These are phyloP conservation scores for Itoplectis maculator DNA, from an alignment of 2,888 invertebrate genomes.

Conservation along the genomic window DNA sequence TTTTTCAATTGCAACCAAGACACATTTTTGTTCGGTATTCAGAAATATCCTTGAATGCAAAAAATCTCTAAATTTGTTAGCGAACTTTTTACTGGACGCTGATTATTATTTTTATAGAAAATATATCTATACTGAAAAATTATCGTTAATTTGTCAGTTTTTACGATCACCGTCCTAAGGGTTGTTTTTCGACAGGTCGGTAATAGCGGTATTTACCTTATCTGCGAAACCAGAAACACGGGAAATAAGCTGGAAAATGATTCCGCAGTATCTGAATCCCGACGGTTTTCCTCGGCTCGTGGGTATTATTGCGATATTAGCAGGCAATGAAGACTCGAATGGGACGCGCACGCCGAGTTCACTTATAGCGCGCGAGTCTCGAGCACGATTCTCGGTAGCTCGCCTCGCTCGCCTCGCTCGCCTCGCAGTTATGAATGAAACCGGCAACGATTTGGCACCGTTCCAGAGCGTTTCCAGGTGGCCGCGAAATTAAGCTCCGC, in stretches of 20 bases:
- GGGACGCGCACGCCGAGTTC: slow-evolving; percentile 1
- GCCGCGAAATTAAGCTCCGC: slow-evolving; percentile 77
- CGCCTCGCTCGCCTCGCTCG: slow-evolving; percentile 5
- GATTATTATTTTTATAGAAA: no score
- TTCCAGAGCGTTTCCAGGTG: slow-evolving; percentile 77
- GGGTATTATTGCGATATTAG: slow-evolving; percentile 47
- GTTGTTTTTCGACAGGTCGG: no score
- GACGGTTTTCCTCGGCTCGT: background rate
- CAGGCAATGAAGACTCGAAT: slow-evolving; percentile 30
- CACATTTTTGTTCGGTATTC: no score
- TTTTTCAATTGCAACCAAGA: no score
- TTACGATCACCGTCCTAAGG: no score
- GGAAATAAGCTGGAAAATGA: slow-evolving; percentile 8
- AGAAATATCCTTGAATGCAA: no score
- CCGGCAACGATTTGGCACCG: slow-evolving; percentile 76
- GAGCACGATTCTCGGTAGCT: slow-evolving; percentile 43
- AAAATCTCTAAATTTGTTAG: no score
- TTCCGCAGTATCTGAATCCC: background rate
- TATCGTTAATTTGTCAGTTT: no score
- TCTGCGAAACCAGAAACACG: no score
- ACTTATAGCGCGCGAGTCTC: slow-evolving; percentile 25
- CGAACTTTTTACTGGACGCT: no score
- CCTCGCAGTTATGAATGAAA: slow-evolving; percentile 74
- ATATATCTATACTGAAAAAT: no score
- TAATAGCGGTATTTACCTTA: no score